Conservation (phyloP, 1,140 invertebrate genomes). For the Ceratosolen fusciceps region DNA sequence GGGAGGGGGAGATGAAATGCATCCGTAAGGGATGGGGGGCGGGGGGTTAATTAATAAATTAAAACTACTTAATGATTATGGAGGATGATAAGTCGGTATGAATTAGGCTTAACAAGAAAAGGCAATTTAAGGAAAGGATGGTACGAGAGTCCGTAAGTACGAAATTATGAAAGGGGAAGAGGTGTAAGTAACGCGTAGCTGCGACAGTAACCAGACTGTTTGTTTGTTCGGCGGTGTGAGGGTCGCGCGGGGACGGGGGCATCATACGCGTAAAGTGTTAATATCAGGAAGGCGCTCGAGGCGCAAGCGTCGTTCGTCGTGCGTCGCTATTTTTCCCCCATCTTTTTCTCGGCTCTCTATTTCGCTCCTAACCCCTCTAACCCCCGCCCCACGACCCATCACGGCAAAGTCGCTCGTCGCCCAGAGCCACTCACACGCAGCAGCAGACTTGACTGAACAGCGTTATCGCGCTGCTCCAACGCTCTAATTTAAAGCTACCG, state of each 20-base stretch:
- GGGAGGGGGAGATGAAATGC: too few relatives aligned
- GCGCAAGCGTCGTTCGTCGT: not conserved
- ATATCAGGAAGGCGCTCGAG: constrained; percentile 8
- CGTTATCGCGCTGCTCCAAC: not conserved
- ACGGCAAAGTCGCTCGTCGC: too few relatives aligned
- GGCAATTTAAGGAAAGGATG: too few relatives aligned
- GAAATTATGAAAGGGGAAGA: too few relatives aligned
- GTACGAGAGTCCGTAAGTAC: too few relatives aligned
- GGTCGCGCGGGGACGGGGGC: not conserved
- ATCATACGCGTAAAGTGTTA: constrained; percentile 27
- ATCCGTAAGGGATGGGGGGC: too few relatives aligned
- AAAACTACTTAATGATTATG: too few relatives aligned
- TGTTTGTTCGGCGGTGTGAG: not conserved
- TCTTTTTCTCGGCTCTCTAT: not conserved
- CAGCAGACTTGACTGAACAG: not conserved
- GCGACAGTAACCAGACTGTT: not conserved
- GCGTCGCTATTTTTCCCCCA: not conserved
- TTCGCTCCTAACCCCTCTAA: too few relatives aligned
- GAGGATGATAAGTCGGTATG: too few relatives aligned
- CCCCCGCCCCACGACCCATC: not conserved
- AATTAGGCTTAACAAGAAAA: too few relatives aligned
- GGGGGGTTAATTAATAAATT: too few relatives aligned
- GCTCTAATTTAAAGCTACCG: constrained; percentile 27
- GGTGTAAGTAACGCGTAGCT: too few relatives aligned
- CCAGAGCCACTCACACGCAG: not conserved